Evolutionary conservation across 2,113 vertebrate species (phyloP).

Genomic region (Takifugu flavidus): DNA sequence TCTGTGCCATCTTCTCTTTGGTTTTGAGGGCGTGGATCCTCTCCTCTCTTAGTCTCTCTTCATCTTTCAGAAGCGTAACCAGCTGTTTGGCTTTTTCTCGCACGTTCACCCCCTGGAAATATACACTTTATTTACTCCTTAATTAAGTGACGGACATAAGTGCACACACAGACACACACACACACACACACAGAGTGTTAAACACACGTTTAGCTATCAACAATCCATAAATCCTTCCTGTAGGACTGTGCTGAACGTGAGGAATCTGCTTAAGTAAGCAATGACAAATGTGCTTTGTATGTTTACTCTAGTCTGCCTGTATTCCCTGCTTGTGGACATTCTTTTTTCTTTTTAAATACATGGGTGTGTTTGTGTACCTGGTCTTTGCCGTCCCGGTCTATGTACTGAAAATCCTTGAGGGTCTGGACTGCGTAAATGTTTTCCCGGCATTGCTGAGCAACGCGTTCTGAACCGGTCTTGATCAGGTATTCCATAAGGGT

Average conservation of each 20-base stretch:
- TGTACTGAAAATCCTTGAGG: conserved; percentile 90
- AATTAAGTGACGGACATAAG: too few relatives aligned
- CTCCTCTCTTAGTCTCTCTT: conserved; percentile 88
- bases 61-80: conserved; percentile 87
- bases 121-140: background rate
- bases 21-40: conserved; percentile 90
- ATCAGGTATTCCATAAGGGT: conserved; percentile 94
- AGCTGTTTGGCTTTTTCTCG: conserved; percentile 92
- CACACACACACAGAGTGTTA: too few relatives aligned
- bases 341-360: conserved; percentile 12
- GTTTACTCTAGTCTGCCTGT: conserved; percentile 9
- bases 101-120: conserved; percentile 83
- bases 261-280: background rate
- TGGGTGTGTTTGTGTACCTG: conserved; percentile 69
- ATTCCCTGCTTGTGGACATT: conserved; percentile 19
- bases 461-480: conserved; percentile 90
- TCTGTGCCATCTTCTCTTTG: conserved; percentile 94
- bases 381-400: conserved; percentile 91
- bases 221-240: conserved; percentile 13
- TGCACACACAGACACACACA: too few relatives aligned
- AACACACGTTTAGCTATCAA: conserved; percentile 9
- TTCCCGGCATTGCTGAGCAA: conserved; percentile 90
- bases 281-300: too few relatives aligned
- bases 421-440: conserved; percentile 94
- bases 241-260: conserved; percentile 30